Evolutionary conservation across 2,113 vertebrate genomes (phyloP).

Genomic region (Probosciger aterrimus): DNA sequence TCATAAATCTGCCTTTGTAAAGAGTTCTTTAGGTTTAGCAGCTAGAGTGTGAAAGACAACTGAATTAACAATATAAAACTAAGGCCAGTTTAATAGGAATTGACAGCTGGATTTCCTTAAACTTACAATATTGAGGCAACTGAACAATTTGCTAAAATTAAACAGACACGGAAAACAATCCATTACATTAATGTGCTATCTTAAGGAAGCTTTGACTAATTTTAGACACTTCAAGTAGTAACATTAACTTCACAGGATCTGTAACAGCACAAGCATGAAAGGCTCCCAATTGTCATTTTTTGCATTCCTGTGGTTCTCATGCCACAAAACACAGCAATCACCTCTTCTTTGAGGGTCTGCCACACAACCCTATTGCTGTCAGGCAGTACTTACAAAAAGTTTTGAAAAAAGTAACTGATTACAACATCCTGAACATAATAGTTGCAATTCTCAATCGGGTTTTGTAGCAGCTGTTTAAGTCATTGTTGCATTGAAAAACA

Average conservation of each 20-base stretch:
- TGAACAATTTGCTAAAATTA: slow-evolving; percentile 65
- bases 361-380: not conserved
- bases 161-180: slow-evolving; percentile 56
- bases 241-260: not conserved
- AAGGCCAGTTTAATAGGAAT: slow-evolving; percentile 33
- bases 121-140: slow-evolving; percentile 58
- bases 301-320: not conserved
- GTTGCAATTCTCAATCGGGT: not conserved
- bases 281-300: not conserved
- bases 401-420: not conserved
- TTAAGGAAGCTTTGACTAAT: slow-evolving; percentile 24
- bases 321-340: not conserved
- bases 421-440: not conserved
- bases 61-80: slow-evolving; percentile 64
- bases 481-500: not conserved
- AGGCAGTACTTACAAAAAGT: not conserved
- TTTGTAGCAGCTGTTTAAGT: not conserved
- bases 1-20: slow-evolving; percentile 83
- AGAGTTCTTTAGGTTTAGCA: slow-evolving; percentile 73
- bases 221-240: not conserved
- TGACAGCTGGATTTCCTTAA: slow-evolving; percentile 66
- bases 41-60: slow-evolving; percentile 66
- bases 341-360: not conserved
- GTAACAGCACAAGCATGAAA: not conserved
- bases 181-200: slow-evolving; percentile 14